Percentiles rank a stretch among this genome's conserved stretches.
These are phyloP conservation scores for Drosophila meridionalis DNA, from an alignment of 2,888 invertebrate species.

Conservation along the genomic window DNA sequence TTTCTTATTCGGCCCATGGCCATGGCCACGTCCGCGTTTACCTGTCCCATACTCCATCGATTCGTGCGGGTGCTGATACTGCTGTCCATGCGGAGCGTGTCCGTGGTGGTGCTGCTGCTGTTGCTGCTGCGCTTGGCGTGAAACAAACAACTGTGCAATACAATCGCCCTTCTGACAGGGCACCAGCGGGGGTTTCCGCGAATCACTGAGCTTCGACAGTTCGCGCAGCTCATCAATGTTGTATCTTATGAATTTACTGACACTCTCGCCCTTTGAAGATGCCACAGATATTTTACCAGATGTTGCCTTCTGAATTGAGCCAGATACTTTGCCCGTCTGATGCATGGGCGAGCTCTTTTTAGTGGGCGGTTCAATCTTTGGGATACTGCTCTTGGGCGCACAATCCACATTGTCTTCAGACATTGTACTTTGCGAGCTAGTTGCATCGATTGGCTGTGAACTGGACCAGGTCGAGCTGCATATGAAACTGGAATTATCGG, in stretches of 20 bases:
- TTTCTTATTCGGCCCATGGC: slow-evolving; percentile 64
- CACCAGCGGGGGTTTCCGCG: slow-evolving; percentile 76
- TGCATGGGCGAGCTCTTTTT: slow-evolving; percentile 43
- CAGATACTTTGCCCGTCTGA: slow-evolving; percentile 4
- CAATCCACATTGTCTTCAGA: slow-evolving; percentile 61
- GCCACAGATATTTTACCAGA: slow-evolving; percentile 12
- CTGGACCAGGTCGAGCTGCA: slow-evolving; percentile 70
- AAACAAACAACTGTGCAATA: slow-evolving; percentile 79
- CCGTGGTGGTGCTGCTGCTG: slow-evolving; percentile 62
- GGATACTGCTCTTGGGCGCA: slow-evolving; percentile 10
- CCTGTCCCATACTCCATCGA: slow-evolving; percentile 74
- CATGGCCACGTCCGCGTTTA: slow-evolving; percentile 70
- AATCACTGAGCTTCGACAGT: slow-evolving; percentile 65
- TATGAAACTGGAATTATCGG: slow-evolving; percentile 52
- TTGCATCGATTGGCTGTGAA: slow-evolving; percentile 29
- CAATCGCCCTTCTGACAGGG: slow-evolving; percentile 79
- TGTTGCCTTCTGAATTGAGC: slow-evolving; percentile 6
- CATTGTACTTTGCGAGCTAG: slow-evolving; percentile 8
- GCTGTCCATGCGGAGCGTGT: slow-evolving; percentile 69
- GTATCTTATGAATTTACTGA: slow-evolving; percentile 60
- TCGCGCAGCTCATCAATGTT: slow-evolving; percentile 72
- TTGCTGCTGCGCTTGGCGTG: slow-evolving; percentile 61
- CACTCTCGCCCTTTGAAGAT: slow-evolving; percentile 5
- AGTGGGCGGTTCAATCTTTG: slow-evolving; percentile 13
- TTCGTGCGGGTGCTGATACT: slow-evolving; percentile 81